phyloP scores from a whole-genome alignment of 2,113 vertebrate species.

The Coptodon rendalli region DNA sequence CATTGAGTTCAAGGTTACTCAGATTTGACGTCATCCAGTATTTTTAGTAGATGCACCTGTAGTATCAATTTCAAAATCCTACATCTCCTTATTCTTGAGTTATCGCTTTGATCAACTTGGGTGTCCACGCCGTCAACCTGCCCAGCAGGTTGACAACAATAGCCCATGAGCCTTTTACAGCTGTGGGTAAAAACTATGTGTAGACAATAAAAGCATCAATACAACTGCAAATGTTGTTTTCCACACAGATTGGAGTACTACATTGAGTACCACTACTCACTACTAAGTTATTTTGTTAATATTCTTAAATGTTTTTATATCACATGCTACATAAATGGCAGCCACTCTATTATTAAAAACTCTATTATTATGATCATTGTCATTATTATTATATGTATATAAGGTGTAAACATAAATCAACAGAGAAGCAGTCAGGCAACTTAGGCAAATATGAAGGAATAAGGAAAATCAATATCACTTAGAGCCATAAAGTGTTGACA shows the following conservation, averaged over 20 bases:
- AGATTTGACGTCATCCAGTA: background rate
- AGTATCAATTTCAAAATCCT: background rate
- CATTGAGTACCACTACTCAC: background rate
- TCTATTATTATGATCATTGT: background rate
- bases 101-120: background rate
- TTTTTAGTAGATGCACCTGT: background rate
- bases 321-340: background rate
- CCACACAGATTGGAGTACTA: background rate
- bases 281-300: background rate
- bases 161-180: background rate
- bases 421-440: background rate
- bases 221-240: background rate
- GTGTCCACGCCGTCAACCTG: background rate
- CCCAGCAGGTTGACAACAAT: background rate
- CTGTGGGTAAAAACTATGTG: background rate
- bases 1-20: background rate
- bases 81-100: background rate
- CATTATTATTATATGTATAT: background rate
- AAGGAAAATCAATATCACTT: background rate
- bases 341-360: background rate
- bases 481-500: background rate
- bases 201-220: background rate
- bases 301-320: background rate
- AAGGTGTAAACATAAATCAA: background rate
- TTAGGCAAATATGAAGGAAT: background rate